Conservation (phyloP, 2,888 invertebrate genomes). For the Leptodirus hochenwartii region DNA sequence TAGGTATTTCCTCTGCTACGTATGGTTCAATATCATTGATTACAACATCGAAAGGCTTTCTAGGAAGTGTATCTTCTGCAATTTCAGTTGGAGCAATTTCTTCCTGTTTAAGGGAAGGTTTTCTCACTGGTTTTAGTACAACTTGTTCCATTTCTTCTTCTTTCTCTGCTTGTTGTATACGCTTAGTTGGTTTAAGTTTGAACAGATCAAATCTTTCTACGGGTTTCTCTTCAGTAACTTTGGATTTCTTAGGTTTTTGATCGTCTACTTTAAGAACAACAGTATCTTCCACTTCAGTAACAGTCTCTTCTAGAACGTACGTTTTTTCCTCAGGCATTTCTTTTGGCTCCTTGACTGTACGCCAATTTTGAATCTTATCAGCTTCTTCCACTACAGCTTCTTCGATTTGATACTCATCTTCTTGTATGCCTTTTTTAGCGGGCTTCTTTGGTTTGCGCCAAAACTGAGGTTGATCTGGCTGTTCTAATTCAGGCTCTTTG, state of each 20-base stretch:
- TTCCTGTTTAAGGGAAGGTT: no score
- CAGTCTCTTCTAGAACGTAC: slow-evolving; percentile 32
- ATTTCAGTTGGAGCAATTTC: no score
- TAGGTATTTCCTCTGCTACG: slow-evolving; percentile 26
- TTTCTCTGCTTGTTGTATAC: slow-evolving; percentile 9
- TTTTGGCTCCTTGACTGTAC: slow-evolving; percentile 16
- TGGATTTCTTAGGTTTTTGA: slow-evolving; percentile 17
- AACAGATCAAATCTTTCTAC: slow-evolving; percentile 16
- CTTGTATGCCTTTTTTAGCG: slow-evolving; percentile 7
- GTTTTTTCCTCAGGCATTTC: slow-evolving; percentile 22
- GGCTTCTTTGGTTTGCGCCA: slow-evolving; percentile 16
- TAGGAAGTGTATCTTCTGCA: slow-evolving; percentile 17
- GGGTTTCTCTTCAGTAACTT: slow-evolving; percentile 9
- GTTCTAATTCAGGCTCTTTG: slow-evolving; percentile 20
- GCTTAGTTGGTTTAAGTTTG: slow-evolving; percentile 19
- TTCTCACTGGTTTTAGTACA: slow-evolving; percentile 20
- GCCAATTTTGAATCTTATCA: slow-evolving; percentile 17
- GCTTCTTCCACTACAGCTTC: slow-evolving; percentile 10
- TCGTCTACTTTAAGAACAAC: slow-evolving; percentile 32
- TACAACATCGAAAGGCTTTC: slow-evolving; percentile 13
- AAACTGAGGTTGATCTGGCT: slow-evolving; percentile 28
- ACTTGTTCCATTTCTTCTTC: slow-evolving; percentile 17
- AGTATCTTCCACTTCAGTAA: slow-evolving; percentile 37
- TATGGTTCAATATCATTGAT: slow-evolving; percentile 12
- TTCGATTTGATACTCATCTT: slow-evolving; percentile 8